Conservation (phyloP, 35 echinoderm and acorn worm genomes). For the Heliocidaris tuberculata region DNA sequence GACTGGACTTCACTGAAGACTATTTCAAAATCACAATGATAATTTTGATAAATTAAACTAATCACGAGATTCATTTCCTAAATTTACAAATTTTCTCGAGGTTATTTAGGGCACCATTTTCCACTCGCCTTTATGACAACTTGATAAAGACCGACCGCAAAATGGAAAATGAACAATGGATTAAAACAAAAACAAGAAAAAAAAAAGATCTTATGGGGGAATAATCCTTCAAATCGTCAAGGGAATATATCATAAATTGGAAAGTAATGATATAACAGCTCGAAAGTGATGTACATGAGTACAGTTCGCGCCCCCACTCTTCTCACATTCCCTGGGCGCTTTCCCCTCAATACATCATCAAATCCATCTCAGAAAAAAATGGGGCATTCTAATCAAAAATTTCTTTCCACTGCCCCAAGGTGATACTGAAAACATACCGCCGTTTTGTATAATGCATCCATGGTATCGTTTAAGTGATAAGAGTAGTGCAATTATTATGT, state of each 20-base stretch:
- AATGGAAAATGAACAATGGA: no score
- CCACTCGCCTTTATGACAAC: no score
- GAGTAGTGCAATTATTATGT: background rate
- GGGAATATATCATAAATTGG: background rate
- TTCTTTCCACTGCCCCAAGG: background rate
- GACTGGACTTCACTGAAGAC: no score
- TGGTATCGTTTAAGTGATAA: background rate
- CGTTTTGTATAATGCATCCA: background rate
- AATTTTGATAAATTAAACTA: no score
- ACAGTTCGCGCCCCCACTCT: background rate
- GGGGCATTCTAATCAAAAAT: background rate
- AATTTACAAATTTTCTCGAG: no score
- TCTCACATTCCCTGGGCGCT: background rate
- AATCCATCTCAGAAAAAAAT: background rate
- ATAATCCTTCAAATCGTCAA: background rate
- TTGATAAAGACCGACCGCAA: no score
- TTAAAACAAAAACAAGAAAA: no score
- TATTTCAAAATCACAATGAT: no score
- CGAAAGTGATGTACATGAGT: background rate
- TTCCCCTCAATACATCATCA: background rate
- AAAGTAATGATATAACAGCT: background rate
- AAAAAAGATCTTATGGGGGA: no score
- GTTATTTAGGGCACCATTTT: no score
- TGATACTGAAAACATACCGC: background rate
- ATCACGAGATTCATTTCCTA: no score